Evolutionary conservation across 2,888 invertebrate species (phyloP).

Genomic region (Phorcus lineatus): DNA sequence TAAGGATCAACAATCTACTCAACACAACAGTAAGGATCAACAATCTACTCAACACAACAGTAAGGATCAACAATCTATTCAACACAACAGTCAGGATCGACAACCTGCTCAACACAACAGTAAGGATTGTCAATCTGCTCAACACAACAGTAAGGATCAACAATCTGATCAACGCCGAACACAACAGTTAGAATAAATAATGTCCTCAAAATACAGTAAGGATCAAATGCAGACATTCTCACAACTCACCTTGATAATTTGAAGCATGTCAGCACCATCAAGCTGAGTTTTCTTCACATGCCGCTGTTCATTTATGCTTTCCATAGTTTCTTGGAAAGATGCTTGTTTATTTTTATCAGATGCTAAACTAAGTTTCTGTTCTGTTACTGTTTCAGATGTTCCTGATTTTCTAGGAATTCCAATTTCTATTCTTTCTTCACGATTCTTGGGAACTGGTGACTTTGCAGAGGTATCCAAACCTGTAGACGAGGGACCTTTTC

Average conservation of each 20-base stretch:
- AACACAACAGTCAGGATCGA: no score
- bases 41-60: no score
- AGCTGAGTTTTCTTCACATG: slow-evolving; percentile 49
- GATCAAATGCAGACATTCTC: no score
- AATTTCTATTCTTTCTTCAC: not conserved
- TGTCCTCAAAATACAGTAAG: no score
- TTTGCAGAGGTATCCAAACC: not conserved
- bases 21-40: no score
- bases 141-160: no score
- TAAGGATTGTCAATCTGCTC: no score
- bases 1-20: no score
- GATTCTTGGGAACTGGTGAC: not conserved
- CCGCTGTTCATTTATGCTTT: slow-evolving; percentile 49
- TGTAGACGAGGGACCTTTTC: not conserved
- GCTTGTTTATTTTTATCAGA: not conserved
- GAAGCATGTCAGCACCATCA: slow-evolving; percentile 51
- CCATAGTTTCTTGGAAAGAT: slow-evolving; percentile 44
- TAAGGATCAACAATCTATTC: no score
- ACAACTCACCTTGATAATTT: slow-evolving; percentile 48
- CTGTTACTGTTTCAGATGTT: not conserved
- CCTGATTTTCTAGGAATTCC: not conserved
- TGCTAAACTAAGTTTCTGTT: not conserved
- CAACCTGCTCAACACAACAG: no score
- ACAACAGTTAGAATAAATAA: no score
- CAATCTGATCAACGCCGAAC: no score